Evolutionary conservation across 1,140 invertebrate genomes (phyloP).

Genomic region (Dendrolimus punctatus): DNA sequence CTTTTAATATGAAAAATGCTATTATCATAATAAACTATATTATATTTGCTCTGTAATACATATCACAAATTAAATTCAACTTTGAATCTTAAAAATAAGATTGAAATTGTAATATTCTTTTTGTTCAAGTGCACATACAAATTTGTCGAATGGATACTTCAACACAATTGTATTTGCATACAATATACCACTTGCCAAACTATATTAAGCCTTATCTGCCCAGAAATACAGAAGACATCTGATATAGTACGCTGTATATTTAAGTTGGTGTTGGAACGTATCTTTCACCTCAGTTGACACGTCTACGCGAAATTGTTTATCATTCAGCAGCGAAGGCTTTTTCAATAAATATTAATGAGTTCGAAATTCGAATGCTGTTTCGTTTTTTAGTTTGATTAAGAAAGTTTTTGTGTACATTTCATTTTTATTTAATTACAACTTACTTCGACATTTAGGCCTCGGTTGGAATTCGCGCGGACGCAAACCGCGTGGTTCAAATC

Average conservation of each 20-base stretch:
- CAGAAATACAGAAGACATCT: too few relatives aligned
- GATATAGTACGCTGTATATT: too few relatives aligned
- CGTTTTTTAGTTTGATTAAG: slow-evolving; percentile 53
- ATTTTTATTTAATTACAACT: too few relatives aligned
- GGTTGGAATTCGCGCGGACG: too few relatives aligned
- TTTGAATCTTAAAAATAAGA: slow-evolving; percentile 19
- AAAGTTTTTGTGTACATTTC: slow-evolving; percentile 35
- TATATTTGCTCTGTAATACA: slow-evolving; percentile 2
- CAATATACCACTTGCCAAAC: too few relatives aligned
- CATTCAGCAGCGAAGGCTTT: slow-evolving; percentile 49
- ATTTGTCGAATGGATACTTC: too few relatives aligned
- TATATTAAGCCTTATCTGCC: too few relatives aligned
- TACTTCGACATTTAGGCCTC: too few relatives aligned
- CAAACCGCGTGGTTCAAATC: too few relatives aligned
- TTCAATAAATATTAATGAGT: slow-evolving; percentile 69
- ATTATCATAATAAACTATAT: slow-evolving; percentile 51
- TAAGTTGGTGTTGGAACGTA: slow-evolving; percentile 2
- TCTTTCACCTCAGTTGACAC: slow-evolving; percentile 32
- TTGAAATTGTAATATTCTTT: background rate
- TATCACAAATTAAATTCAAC: slow-evolving; percentile 11
- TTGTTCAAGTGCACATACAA: too few relatives aligned
- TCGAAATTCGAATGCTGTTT: slow-evolving; percentile 36
- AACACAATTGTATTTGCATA: too few relatives aligned
- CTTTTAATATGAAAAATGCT: slow-evolving; percentile 69
- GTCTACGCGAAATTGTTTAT: slow-evolving; percentile 57